A percentile compares a stretch with the other conserved stretches of the same genome.
phyloP scores from a whole-genome alignment of 2,113 vertebrate genomes.

The Dicerorhinus sumatrensis region DNA sequence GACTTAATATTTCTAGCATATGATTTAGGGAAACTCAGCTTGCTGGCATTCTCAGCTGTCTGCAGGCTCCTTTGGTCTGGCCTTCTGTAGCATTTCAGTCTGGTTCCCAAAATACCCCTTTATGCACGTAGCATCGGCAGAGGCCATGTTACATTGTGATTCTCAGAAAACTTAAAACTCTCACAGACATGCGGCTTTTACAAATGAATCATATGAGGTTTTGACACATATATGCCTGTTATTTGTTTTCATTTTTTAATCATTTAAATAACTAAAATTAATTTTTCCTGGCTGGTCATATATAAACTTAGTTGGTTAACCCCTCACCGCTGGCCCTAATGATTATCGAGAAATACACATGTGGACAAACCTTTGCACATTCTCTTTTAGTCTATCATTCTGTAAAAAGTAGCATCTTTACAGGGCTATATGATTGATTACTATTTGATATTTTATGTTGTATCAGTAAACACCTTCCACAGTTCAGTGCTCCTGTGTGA shows the following conservation, averaged over 20 bases:
- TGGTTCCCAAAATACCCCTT: constrained; percentile 72
- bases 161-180: constrained; percentile 59
- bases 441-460: background rate
- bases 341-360: background rate
- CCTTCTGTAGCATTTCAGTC: constrained; percentile 38
- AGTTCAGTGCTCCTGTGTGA: background rate
- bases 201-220: background rate
- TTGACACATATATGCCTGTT: background rate
- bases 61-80: constrained; percentile 10
- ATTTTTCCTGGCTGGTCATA: background rate
- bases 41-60: constrained; percentile 62
- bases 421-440: background rate
- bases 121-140: background rate
- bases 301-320: background rate
- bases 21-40: background rate
- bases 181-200: constrained; percentile 36
- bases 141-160: constrained; percentile 21
- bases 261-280: background rate
- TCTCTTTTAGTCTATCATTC: background rate
- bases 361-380: too few species aligned
- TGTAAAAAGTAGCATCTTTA: background rate
- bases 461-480: background rate
- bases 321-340: background rate
- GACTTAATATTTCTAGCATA: background rate
- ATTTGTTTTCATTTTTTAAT: constrained; percentile 8